Base-by-base conservation (phyloP, 2,797 vertebrate genomes). In the Falco rusticolus region DNA sequence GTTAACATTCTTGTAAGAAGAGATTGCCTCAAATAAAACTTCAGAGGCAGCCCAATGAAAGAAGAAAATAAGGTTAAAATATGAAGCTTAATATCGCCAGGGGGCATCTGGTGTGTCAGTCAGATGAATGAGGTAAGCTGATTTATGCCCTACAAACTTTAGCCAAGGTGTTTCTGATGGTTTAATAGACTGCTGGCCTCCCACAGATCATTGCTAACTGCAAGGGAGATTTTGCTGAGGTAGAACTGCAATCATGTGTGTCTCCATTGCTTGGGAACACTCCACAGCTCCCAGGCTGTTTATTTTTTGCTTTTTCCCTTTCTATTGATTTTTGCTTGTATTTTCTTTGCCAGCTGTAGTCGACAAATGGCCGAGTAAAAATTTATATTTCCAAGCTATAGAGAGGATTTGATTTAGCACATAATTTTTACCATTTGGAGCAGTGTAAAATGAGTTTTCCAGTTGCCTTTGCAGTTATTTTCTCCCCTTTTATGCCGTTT, bases 11-110 rank as follows among this genome's bases (percentile, higher is more conserved):
- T 97, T 95, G 82, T 89, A 88, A 97, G 93, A 89, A 96, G 91
- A 95, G 92, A 84, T 93, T 93, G 89, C 90, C 93, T 96, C 95
- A 96, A 97, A 97, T 97, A 97, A 97, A 97, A 97, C 95, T 96
- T 97, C 90, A 96, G 96, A 97, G 93, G 95, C 89, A 90, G 84
- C 59, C 12, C n/a, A 97, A 95, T 92, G 92, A 96, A 97, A 96
- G 94, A 79, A 95, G 87, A 96, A 97, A 97, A 96, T 86, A 91
- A 93, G 89, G 90, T 89, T 97, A 96, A 96, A 96, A 96, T 97
- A 97, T 93, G 95, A 97, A 96, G 96, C 87, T 95, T 91, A 92
- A 70, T 96, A 93, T 96, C 3, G 29, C 96, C 90, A 60, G 69
- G 79, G 80, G 96, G 96, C 93, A 96, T 96, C 95, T 97, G 96